Conservation (phyloP, 2,797 vertebrate species). For the Hozukius guyotensis region DNA sequence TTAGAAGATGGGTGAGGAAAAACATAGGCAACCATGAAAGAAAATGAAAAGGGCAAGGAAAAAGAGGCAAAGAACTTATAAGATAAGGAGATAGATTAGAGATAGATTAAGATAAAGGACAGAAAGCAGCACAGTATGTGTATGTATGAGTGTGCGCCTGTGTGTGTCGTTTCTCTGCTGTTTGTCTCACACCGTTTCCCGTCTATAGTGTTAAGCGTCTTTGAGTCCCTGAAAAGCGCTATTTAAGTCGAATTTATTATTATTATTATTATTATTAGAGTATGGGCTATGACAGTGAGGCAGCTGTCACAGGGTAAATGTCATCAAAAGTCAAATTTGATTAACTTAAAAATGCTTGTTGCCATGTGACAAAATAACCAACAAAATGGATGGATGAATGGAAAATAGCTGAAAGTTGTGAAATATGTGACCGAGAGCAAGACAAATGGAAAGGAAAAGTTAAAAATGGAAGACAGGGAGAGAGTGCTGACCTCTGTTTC, state of each 20-base stretch:
- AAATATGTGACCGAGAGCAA: neutral
- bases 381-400: neutral
- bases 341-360: neutral
- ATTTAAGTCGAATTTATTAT: no score
- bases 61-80: neutral
- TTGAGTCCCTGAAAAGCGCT: no score
- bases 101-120: neutral
- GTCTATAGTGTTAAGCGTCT: no score
- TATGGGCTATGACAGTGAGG: neutral
- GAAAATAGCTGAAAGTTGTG: neutral
- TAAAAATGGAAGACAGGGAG: neutral
- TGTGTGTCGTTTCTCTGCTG: no score
- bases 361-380: neutral
- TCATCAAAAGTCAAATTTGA: neutral
- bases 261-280: neutral
- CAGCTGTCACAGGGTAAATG: neutral
- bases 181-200: no score
- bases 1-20: neutral
- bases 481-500: slow-evolving; percentile 91
- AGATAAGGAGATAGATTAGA: neutral
- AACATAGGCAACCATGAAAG: neutral
- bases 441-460: neutral
- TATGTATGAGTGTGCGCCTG: no score
- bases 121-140: neutral
- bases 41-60: neutral